These are phyloP conservation scores for Chloroceryle aenea DNA, from an alignment of 2,113 vertebrate genomes.

Conservation along the genomic window DNA sequence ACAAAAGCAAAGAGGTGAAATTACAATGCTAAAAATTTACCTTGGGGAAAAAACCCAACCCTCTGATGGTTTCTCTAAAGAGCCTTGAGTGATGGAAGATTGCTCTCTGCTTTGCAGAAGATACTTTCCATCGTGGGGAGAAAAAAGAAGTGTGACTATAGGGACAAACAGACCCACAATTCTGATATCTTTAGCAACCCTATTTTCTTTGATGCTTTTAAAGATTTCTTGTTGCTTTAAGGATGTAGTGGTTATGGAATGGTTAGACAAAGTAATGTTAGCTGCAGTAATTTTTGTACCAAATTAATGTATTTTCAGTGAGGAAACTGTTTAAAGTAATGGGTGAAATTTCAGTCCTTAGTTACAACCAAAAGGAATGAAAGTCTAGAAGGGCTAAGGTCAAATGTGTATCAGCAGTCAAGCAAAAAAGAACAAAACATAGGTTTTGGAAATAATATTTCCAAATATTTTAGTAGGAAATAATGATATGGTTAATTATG, in stretches of 20 bases:
- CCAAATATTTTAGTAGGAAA: background rate
- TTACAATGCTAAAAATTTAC: background rate
- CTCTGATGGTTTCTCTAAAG: background rate
- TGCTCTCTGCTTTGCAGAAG: background rate
- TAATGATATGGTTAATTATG: background rate
- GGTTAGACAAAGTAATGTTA: background rate
- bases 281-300: background rate
- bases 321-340: background rate
- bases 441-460: no score
- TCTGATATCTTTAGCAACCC: background rate
- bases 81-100: background rate
- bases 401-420: background rate
- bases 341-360: background rate
- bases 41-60: fast-evolving
- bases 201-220: background rate
- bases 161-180: background rate
- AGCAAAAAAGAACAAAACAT: background rate
- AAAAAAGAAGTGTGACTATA: background rate
- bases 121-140: background rate
- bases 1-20: background rate
- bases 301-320: background rate
- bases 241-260: background rate
- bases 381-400: background rate
- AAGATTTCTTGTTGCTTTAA: background rate
- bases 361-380: background rate